These are phyloP conservation scores for Maniola hyperantus DNA, from an alignment of 2,888 invertebrate species.

Conservation along the genomic window DNA sequence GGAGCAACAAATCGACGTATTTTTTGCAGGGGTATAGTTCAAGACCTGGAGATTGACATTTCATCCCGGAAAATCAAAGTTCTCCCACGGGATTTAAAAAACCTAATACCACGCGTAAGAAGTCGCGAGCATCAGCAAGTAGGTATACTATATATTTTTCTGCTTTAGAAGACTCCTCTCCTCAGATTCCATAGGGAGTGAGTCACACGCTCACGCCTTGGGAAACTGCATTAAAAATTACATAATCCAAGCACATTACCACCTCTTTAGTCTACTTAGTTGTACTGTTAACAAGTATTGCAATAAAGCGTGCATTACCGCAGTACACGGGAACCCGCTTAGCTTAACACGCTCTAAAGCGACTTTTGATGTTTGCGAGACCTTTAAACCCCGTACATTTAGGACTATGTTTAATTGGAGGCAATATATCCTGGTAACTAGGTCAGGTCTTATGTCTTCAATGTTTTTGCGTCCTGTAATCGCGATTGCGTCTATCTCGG, in stretches of 20 bases:
- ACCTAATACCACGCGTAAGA: too few relatives aligned
- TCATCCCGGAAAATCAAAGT: too few relatives aligned
- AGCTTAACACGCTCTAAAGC: slow-evolving; percentile 45
- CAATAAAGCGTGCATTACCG: slow-evolving; percentile 38
- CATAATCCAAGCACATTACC: slow-evolving; percentile 34
- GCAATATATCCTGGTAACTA: slow-evolving; percentile 29
- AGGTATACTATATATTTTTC: too few relatives aligned
- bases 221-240: slow-evolving; percentile 37
- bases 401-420: slow-evolving; percentile 32
- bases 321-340: slow-evolving; percentile 54
- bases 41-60: too few relatives aligned
- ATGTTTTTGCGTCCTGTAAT: neutral
- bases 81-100: too few relatives aligned
- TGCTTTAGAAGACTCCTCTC: neutral
- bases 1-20: too few relatives aligned
- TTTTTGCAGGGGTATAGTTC: too few relatives aligned
- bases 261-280: slow-evolving; percentile 34
- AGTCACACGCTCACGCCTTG: slow-evolving; percentile 18
- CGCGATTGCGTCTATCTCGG: slow-evolving; percentile 2
- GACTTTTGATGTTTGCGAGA: slow-evolving; percentile 50
- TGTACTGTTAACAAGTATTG: slow-evolving; percentile 36
- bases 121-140: too few relatives aligned
- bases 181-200: neutral
- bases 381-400: slow-evolving; percentile 47
- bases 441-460: slow-evolving; percentile 33